These are phyloP conservation scores for Palythoa grandiflora DNA, from an alignment of 92 coral and sea anemone genomes.

Conservation along the genomic window DNA sequence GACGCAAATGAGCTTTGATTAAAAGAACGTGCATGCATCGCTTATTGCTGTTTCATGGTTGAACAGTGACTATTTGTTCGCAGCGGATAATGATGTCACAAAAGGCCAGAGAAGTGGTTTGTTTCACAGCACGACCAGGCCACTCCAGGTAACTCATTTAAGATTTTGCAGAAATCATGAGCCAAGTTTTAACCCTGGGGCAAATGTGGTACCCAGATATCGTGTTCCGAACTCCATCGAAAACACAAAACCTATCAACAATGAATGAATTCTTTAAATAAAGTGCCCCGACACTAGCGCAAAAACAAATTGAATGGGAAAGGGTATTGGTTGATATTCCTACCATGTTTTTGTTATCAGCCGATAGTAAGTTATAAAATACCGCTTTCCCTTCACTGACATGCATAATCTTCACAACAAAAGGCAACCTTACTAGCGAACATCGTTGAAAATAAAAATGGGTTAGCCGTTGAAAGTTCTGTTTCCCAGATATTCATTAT, in stretches of 20 bases:
- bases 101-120: not conserved
- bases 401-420: not conserved
- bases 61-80: not conserved
- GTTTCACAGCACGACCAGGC: not conserved
- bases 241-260: not conserved
- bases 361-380: not conserved
- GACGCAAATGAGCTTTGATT: not conserved
- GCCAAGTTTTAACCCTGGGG: not conserved
- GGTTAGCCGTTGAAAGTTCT: no score
- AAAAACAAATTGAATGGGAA: not conserved
- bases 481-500: not conserved
- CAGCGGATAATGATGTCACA: not conserved
- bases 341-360: no score
- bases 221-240: not conserved
- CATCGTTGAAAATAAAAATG: not conserved
- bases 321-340: not conserved
- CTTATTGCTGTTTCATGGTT: not conserved
- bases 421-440: not conserved
- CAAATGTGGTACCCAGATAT: not conserved
- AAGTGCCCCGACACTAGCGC: not conserved
- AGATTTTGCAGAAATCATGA: not conserved
- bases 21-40: not conserved
- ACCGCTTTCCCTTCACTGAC: not conserved
- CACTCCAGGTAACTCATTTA: not conserved
- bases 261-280: not conserved